Conservation (phyloP, 1,140 invertebrate species). For the Aporrectodea caliginosa region DNA sequence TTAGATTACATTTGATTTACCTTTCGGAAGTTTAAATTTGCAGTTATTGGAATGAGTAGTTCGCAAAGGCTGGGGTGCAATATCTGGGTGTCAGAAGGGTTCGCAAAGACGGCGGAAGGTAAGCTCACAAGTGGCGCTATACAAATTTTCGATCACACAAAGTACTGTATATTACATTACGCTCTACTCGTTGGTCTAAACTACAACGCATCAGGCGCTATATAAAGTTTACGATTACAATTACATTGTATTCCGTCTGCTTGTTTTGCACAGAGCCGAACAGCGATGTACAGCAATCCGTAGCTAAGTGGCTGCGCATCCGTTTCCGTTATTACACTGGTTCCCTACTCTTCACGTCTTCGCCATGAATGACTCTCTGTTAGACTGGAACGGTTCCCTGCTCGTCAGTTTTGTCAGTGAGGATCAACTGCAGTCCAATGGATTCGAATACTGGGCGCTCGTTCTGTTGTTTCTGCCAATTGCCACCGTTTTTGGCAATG, state of each 20-base stretch:
- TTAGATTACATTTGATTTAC: too few species aligned
- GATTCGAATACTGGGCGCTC: slow-evolving; percentile 1
- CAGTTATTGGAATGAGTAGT: too few species aligned
- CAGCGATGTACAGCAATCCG: too few species aligned
- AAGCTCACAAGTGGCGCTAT: too few species aligned
- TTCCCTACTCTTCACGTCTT: not conserved
- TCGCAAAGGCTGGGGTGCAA: too few species aligned
- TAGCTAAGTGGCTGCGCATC: too few species aligned
- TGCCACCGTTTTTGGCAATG: slow-evolving; percentile 92
- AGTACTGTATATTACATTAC: too few species aligned
- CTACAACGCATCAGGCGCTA: not conserved
- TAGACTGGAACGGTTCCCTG: not conserved
- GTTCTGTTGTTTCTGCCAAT: slow-evolving; percentile 69
- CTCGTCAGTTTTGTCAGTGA: too few species aligned
- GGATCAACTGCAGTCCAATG: not conserved
- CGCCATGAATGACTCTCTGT: not conserved
- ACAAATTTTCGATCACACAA: too few species aligned
- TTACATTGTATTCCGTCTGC: not conserved
- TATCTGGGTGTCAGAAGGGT: too few species aligned
- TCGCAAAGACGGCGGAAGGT: too few species aligned
- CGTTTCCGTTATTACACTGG: not conserved
- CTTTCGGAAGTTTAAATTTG: too few species aligned
- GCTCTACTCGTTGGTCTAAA: not conserved
- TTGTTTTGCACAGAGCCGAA: not conserved
- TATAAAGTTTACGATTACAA: not conserved